Base-by-base conservation (phyloP, 2,888 invertebrate genomes). In the Furcula furcula region DNA sequence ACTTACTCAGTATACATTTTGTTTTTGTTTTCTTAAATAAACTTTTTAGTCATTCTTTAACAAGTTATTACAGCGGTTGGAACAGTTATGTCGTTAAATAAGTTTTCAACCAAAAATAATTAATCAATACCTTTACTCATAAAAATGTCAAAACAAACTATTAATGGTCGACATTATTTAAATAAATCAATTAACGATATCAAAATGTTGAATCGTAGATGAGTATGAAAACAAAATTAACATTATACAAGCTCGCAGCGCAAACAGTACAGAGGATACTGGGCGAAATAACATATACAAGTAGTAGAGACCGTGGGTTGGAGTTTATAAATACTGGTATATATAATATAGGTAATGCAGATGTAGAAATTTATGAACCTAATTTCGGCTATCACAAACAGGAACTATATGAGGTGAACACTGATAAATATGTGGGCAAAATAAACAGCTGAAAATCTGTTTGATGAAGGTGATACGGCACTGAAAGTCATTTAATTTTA, bases 401-500 rank as follows among this genome's bases (percentile, higher is more conserved):
- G 26, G 34, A 41, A 11, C 31, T 12, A 54, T 35, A 12, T 21
- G 23, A 21, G 34, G 45, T 36, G 40, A 44, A 27, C 43, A 29
- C 29, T 36, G 34, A 12, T 7, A 7, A 25, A 16, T 34, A 21
- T 34, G 11, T 12, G 13, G 23, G 11, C 30, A 20, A 27, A 34
- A 31, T 10, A 34, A 29, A 45, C 31, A 30, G 22, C 26, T 18
- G 23, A 31, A 44, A 48, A 35, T 41, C 36, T 38, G 22, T 29
- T 20, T 31, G 40, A 31, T 33, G 14, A 36, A 40, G 46, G 22
- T 27, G 31, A 42, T 38, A 50, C 31, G 3, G 13, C 27, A 18
- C 21, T 33, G 36, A 46, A 47, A 47, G 58, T 41, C 46, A 46
- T 55, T 50, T 51, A 59, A 65, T 65, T 63, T 71, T 72, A 79